Conservation (phyloP, 2,797 vertebrate genomes). For the Mormyrops attenuatus region DNA sequence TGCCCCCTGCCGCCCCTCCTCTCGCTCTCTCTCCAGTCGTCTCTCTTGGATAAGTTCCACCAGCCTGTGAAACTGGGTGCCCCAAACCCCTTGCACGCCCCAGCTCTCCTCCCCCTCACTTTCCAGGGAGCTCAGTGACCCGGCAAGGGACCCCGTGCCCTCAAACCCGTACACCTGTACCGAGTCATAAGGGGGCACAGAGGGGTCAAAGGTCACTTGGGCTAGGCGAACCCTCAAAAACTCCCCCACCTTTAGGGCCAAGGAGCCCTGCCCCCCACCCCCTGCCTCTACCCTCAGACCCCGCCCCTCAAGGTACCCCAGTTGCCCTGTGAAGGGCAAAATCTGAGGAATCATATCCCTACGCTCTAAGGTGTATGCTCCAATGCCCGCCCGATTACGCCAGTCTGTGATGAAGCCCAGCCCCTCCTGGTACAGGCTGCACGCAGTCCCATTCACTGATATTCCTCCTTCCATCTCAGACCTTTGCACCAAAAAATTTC, state of each 20-base stretch:
- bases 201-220: constrained; percentile 75
- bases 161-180: constrained; percentile 86
- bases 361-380: constrained; percentile 48
- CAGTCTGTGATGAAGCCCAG: constrained; percentile 43
- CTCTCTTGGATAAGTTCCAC: constrained; percentile 72
- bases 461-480: constrained; percentile 29
- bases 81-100: constrained; percentile 62
- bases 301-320: constrained; percentile 27
- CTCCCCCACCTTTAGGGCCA: constrained; percentile 69
- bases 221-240: constrained; percentile 73
- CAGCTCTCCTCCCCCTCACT: constrained; percentile 60
- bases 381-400: constrained; percentile 16
- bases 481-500: background rate
- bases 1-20: background rate
- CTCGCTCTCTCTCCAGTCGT: constrained; percentile 37
- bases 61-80: constrained; percentile 75
- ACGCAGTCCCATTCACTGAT: constrained; percentile 40
- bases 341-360: constrained; percentile 58
- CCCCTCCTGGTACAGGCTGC: constrained; percentile 40
- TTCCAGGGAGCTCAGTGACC: constrained; percentile 75
- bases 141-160: constrained; percentile 74
- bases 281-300: constrained; percentile 17
- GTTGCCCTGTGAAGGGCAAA: constrained; percentile 46
- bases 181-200: constrained; percentile 83
- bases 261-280: constrained; percentile 25